These are phyloP conservation scores for Dugesia japonica DNA, from an alignment of 2,888 invertebrate species.

Conservation along the genomic window DNA sequence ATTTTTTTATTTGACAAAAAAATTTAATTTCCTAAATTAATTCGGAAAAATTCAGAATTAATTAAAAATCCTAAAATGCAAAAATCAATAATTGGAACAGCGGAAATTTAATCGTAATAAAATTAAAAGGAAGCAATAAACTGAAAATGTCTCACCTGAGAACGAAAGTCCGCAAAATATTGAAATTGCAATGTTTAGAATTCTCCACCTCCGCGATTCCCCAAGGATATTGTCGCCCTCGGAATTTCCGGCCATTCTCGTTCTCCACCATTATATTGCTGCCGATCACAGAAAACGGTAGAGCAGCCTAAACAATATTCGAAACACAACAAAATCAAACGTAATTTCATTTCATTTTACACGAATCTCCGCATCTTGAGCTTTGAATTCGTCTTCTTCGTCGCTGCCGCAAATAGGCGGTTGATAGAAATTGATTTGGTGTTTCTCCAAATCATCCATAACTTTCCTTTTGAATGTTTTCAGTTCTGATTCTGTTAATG, in stretches of 20 bases:
- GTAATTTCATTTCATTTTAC: no score
- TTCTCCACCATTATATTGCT: slow-evolving; percentile 46
- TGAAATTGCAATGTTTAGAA: slow-evolving; percentile 82
- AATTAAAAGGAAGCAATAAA: no score
- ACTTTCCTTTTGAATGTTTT: slow-evolving; percentile 67
- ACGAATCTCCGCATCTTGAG: slow-evolving; percentile 77
- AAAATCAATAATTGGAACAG: no score
- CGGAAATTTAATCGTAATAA: no score
- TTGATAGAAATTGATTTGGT: slow-evolving; percentile 62
- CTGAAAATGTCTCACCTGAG: slow-evolving; percentile 27
- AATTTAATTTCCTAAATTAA: no score
- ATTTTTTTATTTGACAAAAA: no score
- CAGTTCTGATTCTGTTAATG: slow-evolving; percentile 68
- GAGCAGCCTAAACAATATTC: slow-evolving; percentile 59
- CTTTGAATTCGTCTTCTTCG: slow-evolving; percentile 68
- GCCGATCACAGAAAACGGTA: slow-evolving; percentile 69
- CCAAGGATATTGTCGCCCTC: slow-evolving; percentile 86
- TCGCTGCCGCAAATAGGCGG: slow-evolving; percentile 84
- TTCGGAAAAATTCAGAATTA: no score
- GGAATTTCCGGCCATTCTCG: slow-evolving; percentile 66
- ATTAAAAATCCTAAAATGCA: no score
- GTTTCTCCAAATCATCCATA: slow-evolving; percentile 41
- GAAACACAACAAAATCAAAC: no score
- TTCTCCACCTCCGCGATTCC: slow-evolving; percentile 87
- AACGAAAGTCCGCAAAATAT: slow-evolving; percentile 52